Percentiles rank a stretch among this genome's conserved stretches.
phyloP scores from a whole-genome alignment of 2,888 invertebrate species.

The Hoplodrina ambigua region DNA sequence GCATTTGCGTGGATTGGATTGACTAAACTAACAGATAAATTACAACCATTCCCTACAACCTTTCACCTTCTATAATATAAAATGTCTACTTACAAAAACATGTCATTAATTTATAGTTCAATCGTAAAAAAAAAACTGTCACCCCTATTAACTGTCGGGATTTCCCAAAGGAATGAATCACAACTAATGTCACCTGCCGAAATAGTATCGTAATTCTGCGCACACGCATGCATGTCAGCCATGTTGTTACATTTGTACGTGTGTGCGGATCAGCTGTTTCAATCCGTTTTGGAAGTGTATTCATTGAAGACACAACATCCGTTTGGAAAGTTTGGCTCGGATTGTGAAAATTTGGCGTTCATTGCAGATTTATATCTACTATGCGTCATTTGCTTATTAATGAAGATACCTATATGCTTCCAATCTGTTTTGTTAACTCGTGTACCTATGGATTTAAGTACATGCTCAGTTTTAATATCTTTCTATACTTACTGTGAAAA shows the following conservation, averaged over 20 bases:
- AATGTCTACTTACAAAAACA: no score
- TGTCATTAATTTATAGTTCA: not conserved
- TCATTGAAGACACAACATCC: constrained; percentile 52
- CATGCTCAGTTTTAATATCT: not conserved
- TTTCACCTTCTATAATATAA: no score
- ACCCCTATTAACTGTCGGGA: constrained; percentile 59
- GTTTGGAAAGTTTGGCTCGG: constrained; percentile 43
- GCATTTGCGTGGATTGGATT: not conserved
- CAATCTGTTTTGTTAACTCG: not conserved
- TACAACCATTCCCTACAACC: no score
- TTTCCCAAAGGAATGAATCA: constrained; percentile 65
- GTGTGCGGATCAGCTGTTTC: constrained; percentile 53
- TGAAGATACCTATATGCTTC: not conserved
- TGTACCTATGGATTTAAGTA: not conserved
- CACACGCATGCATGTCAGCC: constrained; percentile 30
- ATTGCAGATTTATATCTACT: constrained; percentile 18
- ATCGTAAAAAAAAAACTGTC: constrained; percentile 22
- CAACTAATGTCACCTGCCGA: constrained; percentile 67
- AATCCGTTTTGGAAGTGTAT: constrained; percentile 43
- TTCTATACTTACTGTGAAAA: no score
- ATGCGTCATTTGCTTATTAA: constrained; percentile 37
- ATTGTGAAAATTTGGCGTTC: constrained; percentile 29
- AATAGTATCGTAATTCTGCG: constrained; percentile 53
- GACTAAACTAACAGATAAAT: no score
- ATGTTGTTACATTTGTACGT: constrained; percentile 32